Conservation (phyloP, 1,140 invertebrate genomes). For the Eufriesea mexicana region DNA sequence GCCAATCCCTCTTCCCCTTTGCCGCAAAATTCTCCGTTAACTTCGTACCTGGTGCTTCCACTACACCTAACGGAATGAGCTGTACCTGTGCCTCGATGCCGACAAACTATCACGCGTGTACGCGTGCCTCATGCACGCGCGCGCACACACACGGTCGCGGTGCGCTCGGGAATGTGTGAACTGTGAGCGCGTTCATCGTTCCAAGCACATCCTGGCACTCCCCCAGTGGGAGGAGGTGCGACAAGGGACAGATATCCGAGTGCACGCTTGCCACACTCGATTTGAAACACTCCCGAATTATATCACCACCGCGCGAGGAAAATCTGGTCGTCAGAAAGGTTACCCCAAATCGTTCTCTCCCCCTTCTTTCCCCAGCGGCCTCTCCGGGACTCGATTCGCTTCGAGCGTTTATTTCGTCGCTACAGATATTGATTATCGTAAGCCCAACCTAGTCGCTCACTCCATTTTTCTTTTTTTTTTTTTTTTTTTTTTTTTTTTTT, state of each 20-base stretch:
- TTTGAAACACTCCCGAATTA: slow-evolving; percentile 59
- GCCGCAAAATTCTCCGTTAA: slow-evolving; percentile 77
- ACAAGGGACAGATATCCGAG: slow-evolving; percentile 76
- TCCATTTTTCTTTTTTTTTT: slow-evolving; percentile 9
- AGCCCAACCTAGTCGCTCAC: slow-evolving; percentile 11
- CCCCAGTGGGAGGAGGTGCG: slow-evolving; percentile 75
- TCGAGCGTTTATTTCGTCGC: slow-evolving; percentile 26
- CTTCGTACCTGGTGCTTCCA: slow-evolving; percentile 71
- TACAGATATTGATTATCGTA: slow-evolving; percentile 45
- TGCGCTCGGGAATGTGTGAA: slow-evolving; percentile 62
- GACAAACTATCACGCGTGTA: slow-evolving; percentile 49
- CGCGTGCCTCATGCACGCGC: slow-evolving; percentile 9
- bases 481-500: neutral
- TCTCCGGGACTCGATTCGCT: neutral
- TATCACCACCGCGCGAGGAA: slow-evolving; percentile 53
- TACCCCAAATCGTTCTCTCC: slow-evolving; percentile 14
- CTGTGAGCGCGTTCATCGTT: slow-evolving; percentile 77
- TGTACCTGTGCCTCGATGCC: slow-evolving; percentile 65
- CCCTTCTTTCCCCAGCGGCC: neutral
- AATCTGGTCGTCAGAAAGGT: slow-evolving; percentile 13
- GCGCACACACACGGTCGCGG: slow-evolving; percentile 3
- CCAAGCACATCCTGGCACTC: slow-evolving; percentile 82
- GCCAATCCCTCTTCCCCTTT: slow-evolving; percentile 54
- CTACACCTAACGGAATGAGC: slow-evolving; percentile 72
- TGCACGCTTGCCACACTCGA: slow-evolving; percentile 47